These are phyloP conservation scores for Cebidichthys violaceus DNA, from an alignment of 2,113 vertebrate species.

Conservation along the genomic window DNA sequence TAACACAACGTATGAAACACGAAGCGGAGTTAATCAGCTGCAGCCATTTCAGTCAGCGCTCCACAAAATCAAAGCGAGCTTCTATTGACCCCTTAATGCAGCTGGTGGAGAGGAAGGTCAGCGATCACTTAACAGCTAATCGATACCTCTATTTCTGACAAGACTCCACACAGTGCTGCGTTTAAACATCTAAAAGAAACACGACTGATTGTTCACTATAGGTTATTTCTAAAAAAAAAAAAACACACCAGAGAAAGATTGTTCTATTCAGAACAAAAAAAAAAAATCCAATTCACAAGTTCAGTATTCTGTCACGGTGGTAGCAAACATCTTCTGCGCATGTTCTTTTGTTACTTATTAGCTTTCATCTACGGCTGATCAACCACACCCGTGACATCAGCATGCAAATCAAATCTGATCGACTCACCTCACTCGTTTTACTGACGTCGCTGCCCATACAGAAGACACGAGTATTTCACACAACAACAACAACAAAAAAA, in stretches of 20 bases:
- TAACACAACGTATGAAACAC: background rate
- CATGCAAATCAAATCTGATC: background rate
- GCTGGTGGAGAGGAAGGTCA: constrained; percentile 9
- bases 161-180: background rate
- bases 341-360: background rate
- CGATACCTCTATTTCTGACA: constrained; percentile 33
- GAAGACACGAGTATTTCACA: background rate
- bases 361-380: too few relatives aligned
- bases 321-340: background rate
- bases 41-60: background rate
- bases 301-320: background rate
- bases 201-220: too few relatives aligned
- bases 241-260: background rate
- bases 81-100: background rate
- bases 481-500: background rate
- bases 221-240: background rate
- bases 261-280: background rate
- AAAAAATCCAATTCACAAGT: background rate
- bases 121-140: constrained; percentile 31
- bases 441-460: constrained; percentile 65
- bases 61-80: background rate
- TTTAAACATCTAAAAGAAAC: background rate
- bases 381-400: background rate
- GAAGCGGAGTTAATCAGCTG: background rate
- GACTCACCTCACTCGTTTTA: constrained; percentile 55